These are phyloP conservation scores for Nasonovia ribisnigri DNA, from an alignment of 2,888 invertebrate species.

Conservation along the genomic window DNA sequence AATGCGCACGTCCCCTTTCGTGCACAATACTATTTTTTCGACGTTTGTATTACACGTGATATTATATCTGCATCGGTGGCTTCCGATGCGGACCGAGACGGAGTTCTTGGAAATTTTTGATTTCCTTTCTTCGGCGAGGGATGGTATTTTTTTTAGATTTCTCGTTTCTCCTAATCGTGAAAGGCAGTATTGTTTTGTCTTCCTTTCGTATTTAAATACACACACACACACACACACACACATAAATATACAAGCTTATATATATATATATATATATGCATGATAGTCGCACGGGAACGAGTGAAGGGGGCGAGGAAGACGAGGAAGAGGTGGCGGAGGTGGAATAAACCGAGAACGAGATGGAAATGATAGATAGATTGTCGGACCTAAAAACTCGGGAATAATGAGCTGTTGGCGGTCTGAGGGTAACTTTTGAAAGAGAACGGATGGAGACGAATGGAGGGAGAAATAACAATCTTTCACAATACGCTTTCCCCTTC, in stretches of 20 bases:
- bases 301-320: neutral
- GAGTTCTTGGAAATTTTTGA: slow-evolving; percentile 14
- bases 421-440: slow-evolving; percentile 54
- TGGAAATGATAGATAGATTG: slow-evolving; percentile 61
- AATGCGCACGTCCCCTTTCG: neutral
- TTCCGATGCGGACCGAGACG: neutral
- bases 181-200: slow-evolving; percentile 31
- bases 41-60: neutral
- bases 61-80: neutral
- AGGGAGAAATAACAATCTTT: slow-evolving; percentile 55
- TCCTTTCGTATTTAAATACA: slow-evolving; percentile 23
- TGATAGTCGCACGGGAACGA: neutral
- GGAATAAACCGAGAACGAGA: slow-evolving; percentile 44
- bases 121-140: neutral
- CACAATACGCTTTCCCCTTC: slow-evolving; percentile 30
- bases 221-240: neutral
- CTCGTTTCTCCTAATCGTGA: slow-evolving; percentile 49
- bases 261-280: neutral
- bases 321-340: neutral
- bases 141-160: slow-evolving; percentile 7
- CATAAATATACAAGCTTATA: neutral
- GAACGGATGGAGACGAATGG: slow-evolving; percentile 22
- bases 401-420: slow-evolving; percentile 60
- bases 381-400: slow-evolving; percentile 56
- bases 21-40: slow-evolving; percentile 3